Evolutionary conservation across 2,113 vertebrate genomes (phyloP).

Genomic region (Notechis scutatus): DNA sequence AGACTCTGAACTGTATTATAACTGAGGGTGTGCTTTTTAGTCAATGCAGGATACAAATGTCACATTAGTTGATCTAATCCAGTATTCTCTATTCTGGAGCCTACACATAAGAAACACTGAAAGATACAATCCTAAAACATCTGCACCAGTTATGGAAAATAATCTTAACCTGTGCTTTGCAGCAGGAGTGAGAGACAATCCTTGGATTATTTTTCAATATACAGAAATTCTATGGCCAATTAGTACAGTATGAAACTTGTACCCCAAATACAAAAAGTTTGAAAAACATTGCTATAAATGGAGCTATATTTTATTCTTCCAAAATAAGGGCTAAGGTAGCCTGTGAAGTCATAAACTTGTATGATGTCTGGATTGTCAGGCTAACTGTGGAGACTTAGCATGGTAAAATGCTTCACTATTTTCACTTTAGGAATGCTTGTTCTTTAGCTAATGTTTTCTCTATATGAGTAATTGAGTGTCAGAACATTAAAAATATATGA

Average conservation of each 20-base stretch:
- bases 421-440: background rate
- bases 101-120: background rate
- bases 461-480: background rate
- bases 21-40: background rate
- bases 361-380: background rate
- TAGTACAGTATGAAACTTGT: background rate
- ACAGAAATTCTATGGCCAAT: background rate
- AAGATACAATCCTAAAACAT: background rate
- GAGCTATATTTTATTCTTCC: background rate
- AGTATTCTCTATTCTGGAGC: background rate
- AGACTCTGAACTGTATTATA: background rate
- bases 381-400: no score
- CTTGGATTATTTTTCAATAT: background rate
- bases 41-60: background rate
- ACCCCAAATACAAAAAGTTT: background rate
- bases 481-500: background rate
- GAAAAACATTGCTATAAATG: background rate
- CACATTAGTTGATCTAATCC: background rate
- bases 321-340: background rate
- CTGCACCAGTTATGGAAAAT: background rate
- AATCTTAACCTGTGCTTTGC: background rate
- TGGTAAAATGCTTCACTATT: background rate
- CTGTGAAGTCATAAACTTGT: background rate
- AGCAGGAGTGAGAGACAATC: background rate
- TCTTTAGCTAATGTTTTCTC: background rate